phyloP scores from a whole-genome alignment of 2,113 vertebrate genomes.

The Chlorodrepanis virens region DNA sequence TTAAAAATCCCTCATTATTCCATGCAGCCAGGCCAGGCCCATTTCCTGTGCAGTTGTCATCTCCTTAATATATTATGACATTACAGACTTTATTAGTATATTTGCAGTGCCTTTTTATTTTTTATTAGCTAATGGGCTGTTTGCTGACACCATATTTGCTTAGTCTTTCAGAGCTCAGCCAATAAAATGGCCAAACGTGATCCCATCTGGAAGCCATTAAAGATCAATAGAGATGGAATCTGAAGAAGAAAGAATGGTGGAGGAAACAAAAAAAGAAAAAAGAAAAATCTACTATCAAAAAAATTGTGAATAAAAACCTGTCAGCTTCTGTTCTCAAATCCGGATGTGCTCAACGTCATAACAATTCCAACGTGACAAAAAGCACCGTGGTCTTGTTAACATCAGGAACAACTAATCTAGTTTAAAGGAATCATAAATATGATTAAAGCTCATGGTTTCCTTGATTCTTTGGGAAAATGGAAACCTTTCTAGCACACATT shows the following conservation, averaged over 20 bases:
- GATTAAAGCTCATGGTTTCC: background rate
- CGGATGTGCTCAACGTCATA: conserved; percentile 19
- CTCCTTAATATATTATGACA: conserved; percentile 51
- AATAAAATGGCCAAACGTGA: conserved; percentile 60
- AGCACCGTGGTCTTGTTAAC: conserved; percentile 36
- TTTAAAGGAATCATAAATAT: conserved; percentile 58
- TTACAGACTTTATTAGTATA: conserved; percentile 70
- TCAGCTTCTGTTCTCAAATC: conserved; percentile 67
- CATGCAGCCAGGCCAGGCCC: conserved; percentile 18
- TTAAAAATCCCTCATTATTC: conserved; percentile 23
- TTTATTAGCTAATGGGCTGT: conserved; percentile 63
- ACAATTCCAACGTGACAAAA: conserved; percentile 27
- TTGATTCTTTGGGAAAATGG: conserved; percentile 48
- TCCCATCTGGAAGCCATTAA: conserved; percentile 75
- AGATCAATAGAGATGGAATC: conserved; percentile 72
- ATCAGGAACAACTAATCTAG: conserved; percentile 37
- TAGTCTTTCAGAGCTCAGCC: conserved; percentile 49
- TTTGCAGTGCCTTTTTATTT: conserved; percentile 59
- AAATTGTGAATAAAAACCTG: conserved; percentile 51
- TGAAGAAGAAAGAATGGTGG: conserved; percentile 43
- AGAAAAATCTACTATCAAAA: conserved; percentile 48
- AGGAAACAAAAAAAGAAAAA: background rate
- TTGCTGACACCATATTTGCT: conserved; percentile 47
- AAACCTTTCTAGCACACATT: background rate
- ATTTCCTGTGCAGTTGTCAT: conserved; percentile 58